Evolutionary conservation across 2,113 vertebrate genomes (phyloP).

Genomic region (Stegastes partitus): DNA sequence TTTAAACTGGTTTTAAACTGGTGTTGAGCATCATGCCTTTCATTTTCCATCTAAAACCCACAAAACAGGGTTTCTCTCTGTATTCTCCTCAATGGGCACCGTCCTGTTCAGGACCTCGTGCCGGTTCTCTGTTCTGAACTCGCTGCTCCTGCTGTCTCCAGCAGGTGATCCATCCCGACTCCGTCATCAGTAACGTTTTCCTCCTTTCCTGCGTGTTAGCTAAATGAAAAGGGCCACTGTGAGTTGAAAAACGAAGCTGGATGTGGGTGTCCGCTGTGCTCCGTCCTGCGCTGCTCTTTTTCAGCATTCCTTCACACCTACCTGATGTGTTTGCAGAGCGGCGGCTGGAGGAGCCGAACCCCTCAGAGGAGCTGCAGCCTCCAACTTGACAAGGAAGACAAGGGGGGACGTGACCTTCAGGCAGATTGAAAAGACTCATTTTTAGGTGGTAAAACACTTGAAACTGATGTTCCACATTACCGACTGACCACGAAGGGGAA

Average conservation of each 20-base stretch:
- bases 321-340: conserved; percentile 43
- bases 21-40: not conserved
- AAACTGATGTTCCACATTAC: no score
- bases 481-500: not conserved
- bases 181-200: conserved; percentile 3
- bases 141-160: not conserved
- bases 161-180: conserved; percentile 37
- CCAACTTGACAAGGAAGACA: not conserved
- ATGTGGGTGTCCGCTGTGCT: not conserved
- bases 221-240: not conserved
- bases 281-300: conserved; percentile 16
- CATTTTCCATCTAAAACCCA: conserved; percentile 1
- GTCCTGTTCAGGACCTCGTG: not conserved
- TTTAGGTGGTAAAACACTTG: no score
- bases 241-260: conserved; percentile 2
- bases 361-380: not conserved
- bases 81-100: conserved; percentile 30
- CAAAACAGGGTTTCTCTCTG: conserved; percentile 2
- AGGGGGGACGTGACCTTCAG: conserved; percentile 6
- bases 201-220: conserved; percentile 3
- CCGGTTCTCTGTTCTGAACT: conserved; percentile 25
- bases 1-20: no score
- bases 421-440: not conserved
- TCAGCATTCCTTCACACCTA: conserved; percentile 71
- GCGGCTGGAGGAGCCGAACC: not conserved